These are phyloP conservation scores for Hippopotamus amphibius DNA, from an alignment of 2,113 vertebrate genomes.

Conservation along the genomic window DNA sequence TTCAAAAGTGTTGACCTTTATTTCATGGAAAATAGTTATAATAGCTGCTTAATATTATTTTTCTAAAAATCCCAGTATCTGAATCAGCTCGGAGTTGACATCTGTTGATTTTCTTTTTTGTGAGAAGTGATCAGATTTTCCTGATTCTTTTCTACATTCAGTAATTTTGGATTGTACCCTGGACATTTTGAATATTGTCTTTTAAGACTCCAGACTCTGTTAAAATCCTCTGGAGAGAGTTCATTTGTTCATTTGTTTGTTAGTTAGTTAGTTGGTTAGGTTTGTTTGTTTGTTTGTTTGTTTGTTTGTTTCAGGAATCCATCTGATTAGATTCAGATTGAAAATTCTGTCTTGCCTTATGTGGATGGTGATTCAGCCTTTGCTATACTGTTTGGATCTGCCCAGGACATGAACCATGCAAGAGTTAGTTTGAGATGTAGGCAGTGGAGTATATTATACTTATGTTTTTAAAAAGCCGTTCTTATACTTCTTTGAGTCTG, in stretches of 20 bases:
- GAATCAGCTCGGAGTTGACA: neutral
- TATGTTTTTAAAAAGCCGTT: neutral
- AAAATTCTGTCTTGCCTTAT: neutral
- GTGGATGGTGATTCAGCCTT: neutral
- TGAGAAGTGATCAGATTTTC: neutral
- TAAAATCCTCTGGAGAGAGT: neutral
- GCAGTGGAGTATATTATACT: neutral
- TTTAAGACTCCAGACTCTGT: neutral
- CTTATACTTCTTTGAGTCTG: neutral
- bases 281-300: neutral
- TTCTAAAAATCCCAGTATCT: neutral
- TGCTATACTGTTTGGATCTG: neutral
- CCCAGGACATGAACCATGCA: neutral
- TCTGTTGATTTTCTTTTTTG: neutral
- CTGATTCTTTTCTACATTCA: neutral
- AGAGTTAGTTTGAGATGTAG: neutral
- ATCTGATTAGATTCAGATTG: neutral
- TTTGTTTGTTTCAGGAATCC: neutral
- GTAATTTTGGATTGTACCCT: neutral
- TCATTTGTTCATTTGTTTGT: neutral
- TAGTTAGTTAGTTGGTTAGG: neutral
- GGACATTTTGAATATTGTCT: neutral
- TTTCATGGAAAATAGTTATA: neutral
- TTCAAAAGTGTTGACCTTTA: neutral
- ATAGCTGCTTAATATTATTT: neutral